Base-by-base conservation (phyloP, 2,797 vertebrate genomes). In the Sebastes paucispinis region DNA sequence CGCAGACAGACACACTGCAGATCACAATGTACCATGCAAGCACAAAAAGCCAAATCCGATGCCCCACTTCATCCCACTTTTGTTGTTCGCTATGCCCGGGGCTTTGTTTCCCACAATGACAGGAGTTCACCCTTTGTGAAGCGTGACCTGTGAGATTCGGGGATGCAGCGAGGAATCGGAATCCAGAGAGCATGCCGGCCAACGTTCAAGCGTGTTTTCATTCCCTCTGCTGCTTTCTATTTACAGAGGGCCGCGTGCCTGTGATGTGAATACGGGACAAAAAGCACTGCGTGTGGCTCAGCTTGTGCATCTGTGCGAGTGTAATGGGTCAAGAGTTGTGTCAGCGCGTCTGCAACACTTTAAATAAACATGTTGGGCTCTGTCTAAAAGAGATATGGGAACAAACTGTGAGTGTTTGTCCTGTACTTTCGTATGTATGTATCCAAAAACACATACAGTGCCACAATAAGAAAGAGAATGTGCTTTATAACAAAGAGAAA, bases 1-100 rank as follows among this genome's bases (percentile, higher is more conserved):
- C 60, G 85, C 82, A 91, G 83, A 87, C 89, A 88, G 91, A 87
- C 79, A 71, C 66, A 52, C 81, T 68, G 88, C 88, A 87, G 88
- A 91, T 82, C 81, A 76, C 71, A 79, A 69, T 64, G 86, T 69
- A 75, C 73, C 70, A 55, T 31, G 60, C 58, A 60, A 57, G 69
- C 82, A 60, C 68, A 68, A 54, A 66, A 66, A 66, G 50, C 34
- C 22, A 70, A 85, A 80, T 29, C 34, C 69, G 81, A 34, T 39
- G 63, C 32, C 39, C 69, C 70, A 77, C 69, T 88, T 89, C 55
- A 84, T 76, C 54, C 63, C 54, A 36, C 62, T 77, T 77, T 58
- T 57, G 69, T 52, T 64, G 16, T 43, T 71, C 22, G 59, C 27
- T 25, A 13, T 34, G 6, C 1, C 8, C 1, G 9, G 55, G 31